Conservation (phyloP, 1,140 invertebrate genomes). For the Tenebrio molitor region DNA sequence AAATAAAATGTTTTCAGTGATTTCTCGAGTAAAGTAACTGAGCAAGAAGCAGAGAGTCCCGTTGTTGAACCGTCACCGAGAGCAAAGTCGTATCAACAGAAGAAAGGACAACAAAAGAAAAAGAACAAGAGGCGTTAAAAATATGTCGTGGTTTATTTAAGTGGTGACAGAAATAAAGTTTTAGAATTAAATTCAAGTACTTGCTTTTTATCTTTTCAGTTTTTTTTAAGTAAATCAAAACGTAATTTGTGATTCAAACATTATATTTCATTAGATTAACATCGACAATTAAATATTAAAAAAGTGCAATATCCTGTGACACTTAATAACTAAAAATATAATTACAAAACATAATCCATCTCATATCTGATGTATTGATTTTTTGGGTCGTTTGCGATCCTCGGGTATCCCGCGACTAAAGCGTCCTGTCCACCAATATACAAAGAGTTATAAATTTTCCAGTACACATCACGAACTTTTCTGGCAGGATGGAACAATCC, state of each 20-base stretch:
- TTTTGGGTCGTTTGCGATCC: constrained; percentile 94
- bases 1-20: constrained; percentile 59
- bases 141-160: too few relatives aligned
- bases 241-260: not conserved
- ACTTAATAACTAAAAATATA: constrained; percentile 16
- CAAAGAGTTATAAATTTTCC: constrained; percentile 99
- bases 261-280: constrained; percentile 12
- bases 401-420: constrained; percentile 96
- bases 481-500: constrained; percentile 98
- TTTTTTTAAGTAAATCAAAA: too few relatives aligned
- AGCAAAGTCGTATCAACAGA: constrained; percentile 53
- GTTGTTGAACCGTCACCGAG: constrained; percentile 62
- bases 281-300: constrained; percentile 14
- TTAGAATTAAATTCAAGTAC: too few relatives aligned
- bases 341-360: constrained; percentile 94
- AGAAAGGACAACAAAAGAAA: constrained; percentile 62
- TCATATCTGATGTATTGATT: constrained; percentile 97
- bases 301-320: constrained; percentile 13
- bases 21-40: constrained; percentile 59
- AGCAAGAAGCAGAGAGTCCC: constrained; percentile 55
- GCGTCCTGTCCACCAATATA: constrained; percentile 99
- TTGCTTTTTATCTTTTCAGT: too few relatives aligned
- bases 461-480: constrained; percentile 99
- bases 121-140: constrained; percentile 62
- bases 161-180: too few relatives aligned